Evolutionary conservation across 2,888 invertebrate genomes (phyloP).

Genomic region (Nephrocerus scutellatus): DNA sequence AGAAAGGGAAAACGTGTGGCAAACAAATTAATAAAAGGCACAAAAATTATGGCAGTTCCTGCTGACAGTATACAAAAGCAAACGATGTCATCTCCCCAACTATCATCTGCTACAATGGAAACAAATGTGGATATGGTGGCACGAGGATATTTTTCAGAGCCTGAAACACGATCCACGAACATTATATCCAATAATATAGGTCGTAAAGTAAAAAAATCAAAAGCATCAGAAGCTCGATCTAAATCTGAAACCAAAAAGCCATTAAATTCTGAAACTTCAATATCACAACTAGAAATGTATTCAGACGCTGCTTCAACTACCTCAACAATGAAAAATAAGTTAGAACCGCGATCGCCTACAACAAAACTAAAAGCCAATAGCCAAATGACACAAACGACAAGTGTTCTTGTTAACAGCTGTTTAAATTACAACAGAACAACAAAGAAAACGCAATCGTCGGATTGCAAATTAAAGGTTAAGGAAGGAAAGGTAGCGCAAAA

Average conservation of each 20-base stretch:
- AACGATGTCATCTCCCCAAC: background rate
- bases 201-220: slow-evolving; percentile 23
- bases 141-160: slow-evolving; percentile 46
- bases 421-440: too few relatives aligned
- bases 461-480: too few relatives aligned
- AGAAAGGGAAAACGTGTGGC: slow-evolving; percentile 22
- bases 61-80: slow-evolving; percentile 7
- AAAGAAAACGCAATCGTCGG: too few relatives aligned
- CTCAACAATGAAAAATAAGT: too few relatives aligned
- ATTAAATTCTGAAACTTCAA: slow-evolving; percentile 16
- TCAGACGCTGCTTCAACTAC: slow-evolving; percentile 13
- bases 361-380: too few relatives aligned
- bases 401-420: too few relatives aligned
- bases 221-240: slow-evolving; percentile 41
- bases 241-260: slow-evolving; percentile 49
- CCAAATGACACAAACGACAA: too few relatives aligned
- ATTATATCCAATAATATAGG: slow-evolving; percentile 20
- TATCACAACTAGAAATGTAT: slow-evolving; percentile 8
- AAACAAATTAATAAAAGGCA: slow-evolving; percentile 16
- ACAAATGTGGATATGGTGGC: slow-evolving; percentile 34
- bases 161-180: slow-evolving; percentile 37
- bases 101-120: too few relatives aligned
- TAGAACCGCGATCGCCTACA: too few relatives aligned
- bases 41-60: slow-evolving; percentile 13
- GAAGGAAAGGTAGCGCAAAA: too few relatives aligned